Conservation (phyloP, 2,797 vertebrate species). For the Spinus pinus region DNA sequence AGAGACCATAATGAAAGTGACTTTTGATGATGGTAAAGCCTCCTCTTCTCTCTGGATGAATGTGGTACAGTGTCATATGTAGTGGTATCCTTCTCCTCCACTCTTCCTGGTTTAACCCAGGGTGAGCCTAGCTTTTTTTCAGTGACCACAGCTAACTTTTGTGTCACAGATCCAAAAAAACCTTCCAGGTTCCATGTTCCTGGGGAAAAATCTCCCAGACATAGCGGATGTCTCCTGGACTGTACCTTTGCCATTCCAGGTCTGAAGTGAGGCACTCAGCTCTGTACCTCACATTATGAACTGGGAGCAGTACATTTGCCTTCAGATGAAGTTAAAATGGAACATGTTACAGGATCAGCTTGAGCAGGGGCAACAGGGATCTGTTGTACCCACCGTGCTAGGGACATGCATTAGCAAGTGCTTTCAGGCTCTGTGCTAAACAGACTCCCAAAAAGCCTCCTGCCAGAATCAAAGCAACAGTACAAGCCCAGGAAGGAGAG, state of each 20-base stretch:
- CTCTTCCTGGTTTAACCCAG: background rate
- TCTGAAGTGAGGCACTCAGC: background rate
- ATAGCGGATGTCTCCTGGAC: background rate
- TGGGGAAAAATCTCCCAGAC: background rate
- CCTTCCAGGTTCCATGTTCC: background rate
- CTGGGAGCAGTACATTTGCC: background rate
- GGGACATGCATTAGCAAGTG: background rate
- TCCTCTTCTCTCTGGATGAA: background rate
- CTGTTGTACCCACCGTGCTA: fast-evolving
- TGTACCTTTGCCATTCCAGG: background rate
- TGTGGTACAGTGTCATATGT: background rate
- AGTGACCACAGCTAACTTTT: background rate
- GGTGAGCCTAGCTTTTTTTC: background rate
- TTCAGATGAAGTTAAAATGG: background rate
- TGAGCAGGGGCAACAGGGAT: background rate
- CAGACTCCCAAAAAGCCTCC: background rate
- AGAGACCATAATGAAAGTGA: background rate
- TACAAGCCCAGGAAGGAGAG: background rate
- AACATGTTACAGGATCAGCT: background rate
- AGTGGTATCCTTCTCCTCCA: background rate
- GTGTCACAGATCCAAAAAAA: background rate
- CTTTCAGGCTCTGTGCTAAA: background rate
- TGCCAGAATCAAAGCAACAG: background rate
- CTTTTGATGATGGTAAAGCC: background rate
- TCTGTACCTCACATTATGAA: background rate